phyloP scores from a whole-genome alignment of 2,113 vertebrate species.

The Sceloporus tristichus region DNA sequence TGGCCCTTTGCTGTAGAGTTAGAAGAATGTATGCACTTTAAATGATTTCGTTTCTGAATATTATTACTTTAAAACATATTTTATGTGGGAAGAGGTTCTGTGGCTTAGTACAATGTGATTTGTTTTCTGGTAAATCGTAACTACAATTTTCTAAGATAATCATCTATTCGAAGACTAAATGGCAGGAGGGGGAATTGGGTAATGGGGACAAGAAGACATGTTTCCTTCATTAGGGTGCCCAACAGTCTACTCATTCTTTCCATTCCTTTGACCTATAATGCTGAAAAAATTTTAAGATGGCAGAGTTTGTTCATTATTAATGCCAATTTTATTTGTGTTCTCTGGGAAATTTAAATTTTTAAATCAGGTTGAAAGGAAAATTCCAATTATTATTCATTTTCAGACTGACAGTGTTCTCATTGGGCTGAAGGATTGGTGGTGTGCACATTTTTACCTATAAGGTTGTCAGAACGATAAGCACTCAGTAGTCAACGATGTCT shows the following conservation, averaged over 20 bases:
- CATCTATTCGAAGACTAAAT: background rate
- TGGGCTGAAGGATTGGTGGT: background rate
- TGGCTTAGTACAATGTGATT: background rate
- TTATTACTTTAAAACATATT: background rate
- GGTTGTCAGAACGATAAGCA: background rate
- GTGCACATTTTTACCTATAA: background rate
- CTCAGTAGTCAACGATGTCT: background rate
- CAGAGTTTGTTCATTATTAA: constrained; percentile 17
- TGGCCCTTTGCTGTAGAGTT: background rate
- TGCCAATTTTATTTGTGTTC: constrained; percentile 38
- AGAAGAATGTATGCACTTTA: constrained; percentile 6
- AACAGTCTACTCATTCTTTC: constrained; percentile 54
- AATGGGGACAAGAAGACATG: constrained; percentile 7
- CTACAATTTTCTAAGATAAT: constrained; percentile 26
- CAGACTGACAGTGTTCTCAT: background rate
- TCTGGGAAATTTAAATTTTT: constrained; percentile 25
- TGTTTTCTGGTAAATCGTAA: background rate
- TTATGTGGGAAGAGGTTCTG: background rate
- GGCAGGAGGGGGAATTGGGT: constrained; percentile 12
- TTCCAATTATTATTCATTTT: background rate
- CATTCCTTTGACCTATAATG: constrained; percentile 44
- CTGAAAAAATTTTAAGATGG: constrained; percentile 31
- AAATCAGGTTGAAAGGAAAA: constrained; percentile 18
- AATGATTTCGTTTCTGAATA: background rate
- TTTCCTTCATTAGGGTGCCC: constrained; percentile 33